Percentiles rank a stretch among this genome's conserved stretches.
Evolutionary conservation across 2,888 invertebrate species (phyloP).

Genomic region (Ecdyonurus torrentis): DNA sequence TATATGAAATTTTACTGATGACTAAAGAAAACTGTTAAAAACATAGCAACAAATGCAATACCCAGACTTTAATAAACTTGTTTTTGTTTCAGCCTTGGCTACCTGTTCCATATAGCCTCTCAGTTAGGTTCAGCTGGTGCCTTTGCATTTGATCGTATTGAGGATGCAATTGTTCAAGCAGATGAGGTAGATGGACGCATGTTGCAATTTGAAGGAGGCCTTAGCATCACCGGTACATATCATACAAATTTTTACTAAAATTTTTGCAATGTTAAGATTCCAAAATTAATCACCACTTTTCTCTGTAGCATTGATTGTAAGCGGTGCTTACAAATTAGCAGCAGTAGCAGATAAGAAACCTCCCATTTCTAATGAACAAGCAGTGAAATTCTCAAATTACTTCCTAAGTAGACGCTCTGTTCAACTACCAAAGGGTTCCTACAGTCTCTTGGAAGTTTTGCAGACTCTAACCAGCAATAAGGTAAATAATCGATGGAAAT

Average conservation of each 20-base stretch:
- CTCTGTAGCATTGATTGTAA: constrained; percentile 35
- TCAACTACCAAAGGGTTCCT: constrained; percentile 67
- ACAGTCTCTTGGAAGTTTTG: constrained; percentile 63
- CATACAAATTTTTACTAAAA: background rate
- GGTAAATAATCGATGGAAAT: constrained; percentile 25
- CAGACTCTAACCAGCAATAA: constrained; percentile 49
- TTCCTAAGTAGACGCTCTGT: constrained; percentile 78
- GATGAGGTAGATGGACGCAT: constrained; percentile 84
- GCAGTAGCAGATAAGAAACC: constrained; percentile 43
- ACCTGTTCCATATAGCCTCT: constrained; percentile 67
- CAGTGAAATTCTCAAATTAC: constrained; percentile 79
- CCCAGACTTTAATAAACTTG: background rate
- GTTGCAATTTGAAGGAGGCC: constrained; percentile 82
- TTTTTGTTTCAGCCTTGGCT: constrained; percentile 48
- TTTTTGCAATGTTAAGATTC: background rate
- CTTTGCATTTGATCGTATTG: constrained; percentile 56
- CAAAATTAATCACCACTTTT: background rate
- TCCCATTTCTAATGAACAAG: constrained; percentile 58
- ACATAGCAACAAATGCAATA: background rate
- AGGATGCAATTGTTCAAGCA: constrained; percentile 85
- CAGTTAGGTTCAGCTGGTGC: constrained; percentile 44
- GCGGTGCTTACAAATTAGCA: constrained; percentile 43
- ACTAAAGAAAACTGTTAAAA: background rate
- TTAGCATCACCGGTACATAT: constrained; percentile 46
- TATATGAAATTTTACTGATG: background rate